Evolutionary conservation across 2,888 invertebrate genomes (phyloP), one percentile per base, ranked within the genome.

Genomic region (Pachliopta kotzebuea): DNA sequence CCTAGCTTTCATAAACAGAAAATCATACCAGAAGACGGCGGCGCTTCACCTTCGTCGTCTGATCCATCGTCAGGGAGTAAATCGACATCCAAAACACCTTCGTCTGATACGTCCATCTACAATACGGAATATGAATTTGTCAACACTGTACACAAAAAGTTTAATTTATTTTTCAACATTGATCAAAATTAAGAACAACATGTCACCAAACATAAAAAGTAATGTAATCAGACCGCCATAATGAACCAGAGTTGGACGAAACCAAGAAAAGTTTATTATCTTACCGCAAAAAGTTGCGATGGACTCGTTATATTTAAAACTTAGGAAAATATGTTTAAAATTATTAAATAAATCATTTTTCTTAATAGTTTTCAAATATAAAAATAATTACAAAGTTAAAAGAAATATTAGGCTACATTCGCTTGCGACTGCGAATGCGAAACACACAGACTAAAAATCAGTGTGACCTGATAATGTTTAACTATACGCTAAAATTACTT

Each of bases 11-110:
- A n/a, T 58, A 37, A 63, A 53, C 45, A 52, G 45, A 57, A 63
- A 53, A 23, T 62, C 55, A 53, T 94, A 91, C 92, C 92, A 81
- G 91, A 88, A 71, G 91, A 90, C 76, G 86, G 90, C 75, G 88
- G 91, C 70, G 87, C 95, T 81, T 95, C 95, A 73, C 95, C 95
- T 74, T 95, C 95, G 67, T 95, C 94, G 77, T 96, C 95, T 53
- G 95, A 95, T 70, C 94, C 95, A 79, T 95, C 95, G 71, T 94
- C 95, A 74, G 94, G 95, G 76, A 95, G 93, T 76, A 95, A 92
- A 85, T 96, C 96, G 92, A 95, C 94, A 82, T 95, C 94, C 83
- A 93, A 81, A 70, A 89, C 87, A 73, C 80, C 86, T 71, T 92
- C 92, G 75, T 92, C 92, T 71, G 84, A 80, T 74, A 86, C 86